These are phyloP conservation scores for Muntiacus reevesi DNA, from an alignment of 2,113 vertebrate species.

Conservation along the genomic window DNA sequence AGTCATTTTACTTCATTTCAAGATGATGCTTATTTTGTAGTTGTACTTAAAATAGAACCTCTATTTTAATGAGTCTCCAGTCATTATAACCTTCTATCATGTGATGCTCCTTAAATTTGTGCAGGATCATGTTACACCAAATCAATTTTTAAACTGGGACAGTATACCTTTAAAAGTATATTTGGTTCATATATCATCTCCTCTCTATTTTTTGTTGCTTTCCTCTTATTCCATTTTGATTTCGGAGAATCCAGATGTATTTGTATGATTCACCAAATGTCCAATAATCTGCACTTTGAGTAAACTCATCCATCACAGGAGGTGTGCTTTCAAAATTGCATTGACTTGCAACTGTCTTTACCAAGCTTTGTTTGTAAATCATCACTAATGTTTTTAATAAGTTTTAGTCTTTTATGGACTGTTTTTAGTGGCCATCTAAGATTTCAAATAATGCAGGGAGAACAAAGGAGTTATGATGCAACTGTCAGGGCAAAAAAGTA, in stretches of 20 bases:
- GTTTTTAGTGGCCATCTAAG: neutral
- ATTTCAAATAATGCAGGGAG: conserved; percentile 23
- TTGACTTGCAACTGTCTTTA: neutral
- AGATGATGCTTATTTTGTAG: neutral
- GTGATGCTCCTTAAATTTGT: neutral
- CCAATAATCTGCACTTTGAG: neutral
- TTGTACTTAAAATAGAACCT: neutral
- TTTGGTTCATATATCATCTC: neutral
- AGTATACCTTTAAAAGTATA: neutral
- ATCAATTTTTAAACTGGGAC: neutral
- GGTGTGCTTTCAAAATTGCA: conserved; percentile 3
- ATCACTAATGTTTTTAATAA: conserved; percentile 26
- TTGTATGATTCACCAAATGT: neutral
- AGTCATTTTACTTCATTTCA: neutral
- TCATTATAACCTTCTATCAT: neutral
- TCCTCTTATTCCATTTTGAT: neutral
- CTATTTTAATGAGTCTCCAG: neutral
- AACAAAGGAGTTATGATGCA: neutral
- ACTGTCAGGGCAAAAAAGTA: neutral
- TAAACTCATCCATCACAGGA: neutral
- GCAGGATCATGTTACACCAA: neutral
- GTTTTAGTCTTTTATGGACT: conserved; percentile 53
- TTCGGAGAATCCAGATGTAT: neutral
- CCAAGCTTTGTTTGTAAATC: conserved; percentile 23
- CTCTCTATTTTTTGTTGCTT: neutral